A percentile compares a stretch with the other conserved stretches of the same genome.
Conservation (phyloP, 2,113 vertebrate species). For the Thunnus thynnus region DNA sequence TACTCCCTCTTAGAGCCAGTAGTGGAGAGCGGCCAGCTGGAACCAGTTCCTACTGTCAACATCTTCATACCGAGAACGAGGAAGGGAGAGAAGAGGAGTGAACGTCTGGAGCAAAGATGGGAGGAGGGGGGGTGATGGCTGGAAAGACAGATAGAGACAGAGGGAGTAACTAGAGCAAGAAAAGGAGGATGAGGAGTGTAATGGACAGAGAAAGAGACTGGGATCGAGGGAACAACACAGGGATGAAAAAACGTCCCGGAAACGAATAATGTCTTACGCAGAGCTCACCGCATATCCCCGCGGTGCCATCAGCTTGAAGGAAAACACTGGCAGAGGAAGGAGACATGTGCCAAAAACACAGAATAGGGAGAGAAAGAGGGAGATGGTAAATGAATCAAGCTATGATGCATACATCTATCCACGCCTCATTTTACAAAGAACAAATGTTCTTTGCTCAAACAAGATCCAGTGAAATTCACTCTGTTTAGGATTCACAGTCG, state of each 20-base stretch:
- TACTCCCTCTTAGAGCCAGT: constrained; percentile 22
- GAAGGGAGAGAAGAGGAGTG: background rate
- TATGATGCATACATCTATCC: background rate
- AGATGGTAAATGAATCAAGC: constrained; percentile 36
- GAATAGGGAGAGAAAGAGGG: constrained; percentile 2
- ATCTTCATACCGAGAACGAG: constrained; percentile 68
- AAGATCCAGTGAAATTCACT: background rate
- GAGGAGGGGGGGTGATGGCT: background rate
- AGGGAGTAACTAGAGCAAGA: constrained; percentile 43
- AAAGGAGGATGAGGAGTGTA: constrained; percentile 39
- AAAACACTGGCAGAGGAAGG: constrained; percentile 39
- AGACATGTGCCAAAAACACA: constrained; percentile 36
- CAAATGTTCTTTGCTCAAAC: background rate
- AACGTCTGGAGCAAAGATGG: constrained; percentile 13
- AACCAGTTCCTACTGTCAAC: constrained; percentile 76
- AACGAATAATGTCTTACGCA: constrained; percentile 60
- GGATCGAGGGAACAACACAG: constrained; percentile 12
- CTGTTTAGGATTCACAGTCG: background rate
- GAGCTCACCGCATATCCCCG: constrained; percentile 52
- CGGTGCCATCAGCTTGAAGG: constrained; percentile 65
- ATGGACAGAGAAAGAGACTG: constrained; percentile 50
- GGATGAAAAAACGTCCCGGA: constrained; percentile 19
- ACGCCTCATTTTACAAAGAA: constrained; percentile 18
- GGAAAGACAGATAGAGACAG: constrained; percentile 5
- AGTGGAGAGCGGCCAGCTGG: constrained; percentile 73